Conservation (phyloP, 2,888 invertebrate genomes). For the Tetanocera ferruginea region DNA sequence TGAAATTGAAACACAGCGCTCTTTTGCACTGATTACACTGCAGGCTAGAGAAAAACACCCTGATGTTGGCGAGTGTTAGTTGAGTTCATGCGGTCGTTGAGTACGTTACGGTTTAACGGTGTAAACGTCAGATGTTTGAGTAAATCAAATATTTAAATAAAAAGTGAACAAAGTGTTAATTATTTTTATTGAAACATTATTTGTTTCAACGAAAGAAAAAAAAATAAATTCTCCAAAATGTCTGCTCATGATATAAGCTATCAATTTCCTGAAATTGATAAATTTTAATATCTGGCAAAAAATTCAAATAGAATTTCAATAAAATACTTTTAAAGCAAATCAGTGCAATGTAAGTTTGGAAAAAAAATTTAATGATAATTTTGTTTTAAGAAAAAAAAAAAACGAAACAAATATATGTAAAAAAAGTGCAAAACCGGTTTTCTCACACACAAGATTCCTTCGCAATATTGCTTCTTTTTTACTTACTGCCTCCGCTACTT, state of each 20-base stretch:
- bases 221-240: background rate
- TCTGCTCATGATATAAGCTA: no score
- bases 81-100: constrained; percentile 28
- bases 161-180: background rate
- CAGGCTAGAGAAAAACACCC: constrained; percentile 19
- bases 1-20: constrained; percentile 1
- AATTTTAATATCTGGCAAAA: background rate
- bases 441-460: constrained; percentile 15
- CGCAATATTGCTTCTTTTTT: background rate
- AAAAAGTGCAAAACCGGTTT: constrained; percentile 33
- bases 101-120: background rate
- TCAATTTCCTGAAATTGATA: background rate
- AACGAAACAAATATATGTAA: background rate
- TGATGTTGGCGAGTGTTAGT: constrained; percentile 9
- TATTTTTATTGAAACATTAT: background rate
- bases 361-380: background rate
- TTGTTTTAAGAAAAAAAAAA: background rate
- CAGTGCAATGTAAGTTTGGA: background rate
- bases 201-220: background rate
- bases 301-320: background rate
- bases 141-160: background rate
- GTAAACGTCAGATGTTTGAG: background rate
- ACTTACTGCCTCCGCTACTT: background rate
- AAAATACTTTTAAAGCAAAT: background rate
- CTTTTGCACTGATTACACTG: background rate